phyloP scores from a whole-genome alignment of 2,797 vertebrate genomes.

The Hemibagrus guttatus region DNA sequence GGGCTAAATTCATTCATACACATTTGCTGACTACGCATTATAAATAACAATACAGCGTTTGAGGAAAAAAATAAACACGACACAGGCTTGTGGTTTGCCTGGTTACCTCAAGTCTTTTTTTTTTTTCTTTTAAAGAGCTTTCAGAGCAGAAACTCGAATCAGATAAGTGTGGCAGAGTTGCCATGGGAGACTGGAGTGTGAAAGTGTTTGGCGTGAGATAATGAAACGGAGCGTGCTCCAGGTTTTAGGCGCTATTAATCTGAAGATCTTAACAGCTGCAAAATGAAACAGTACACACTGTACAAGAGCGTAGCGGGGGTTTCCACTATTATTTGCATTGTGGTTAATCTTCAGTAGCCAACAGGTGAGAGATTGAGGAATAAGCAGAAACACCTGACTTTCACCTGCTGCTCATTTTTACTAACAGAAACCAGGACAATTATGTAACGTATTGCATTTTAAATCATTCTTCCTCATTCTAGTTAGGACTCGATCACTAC shows the following conservation, averaged over 20 bases:
- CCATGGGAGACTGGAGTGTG: conserved; percentile 40
- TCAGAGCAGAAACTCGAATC: not conserved
- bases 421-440: conserved; percentile 14
- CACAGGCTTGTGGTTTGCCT: conserved; percentile 26
- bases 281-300: conserved; percentile 21
- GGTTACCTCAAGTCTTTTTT: not conserved
- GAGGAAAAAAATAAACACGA: conserved; percentile 42
- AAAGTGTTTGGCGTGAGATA: conserved; percentile 48
- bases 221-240: conserved; percentile 29
- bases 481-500: not conserved
- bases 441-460: not conserved
- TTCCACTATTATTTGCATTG: conserved; percentile 43
- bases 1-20: conserved; percentile 23
- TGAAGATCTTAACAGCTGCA: conserved; percentile 51
- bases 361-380: conserved; percentile 46
- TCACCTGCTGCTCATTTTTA: conserved; percentile 31
- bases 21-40: conserved; percentile 30
- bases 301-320: conserved; percentile 16
- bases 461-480: not conserved
- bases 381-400: conserved; percentile 24
- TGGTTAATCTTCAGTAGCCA: conserved; percentile 41
- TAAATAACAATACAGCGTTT: conserved; percentile 37
- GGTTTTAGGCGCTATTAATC: conserved; percentile 43
- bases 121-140: not conserved
- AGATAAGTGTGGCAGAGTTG: conserved; percentile 38